Evolutionary conservation across 1,140 invertebrate genomes (phyloP).

Genomic region (Ephestia elutella): DNA sequence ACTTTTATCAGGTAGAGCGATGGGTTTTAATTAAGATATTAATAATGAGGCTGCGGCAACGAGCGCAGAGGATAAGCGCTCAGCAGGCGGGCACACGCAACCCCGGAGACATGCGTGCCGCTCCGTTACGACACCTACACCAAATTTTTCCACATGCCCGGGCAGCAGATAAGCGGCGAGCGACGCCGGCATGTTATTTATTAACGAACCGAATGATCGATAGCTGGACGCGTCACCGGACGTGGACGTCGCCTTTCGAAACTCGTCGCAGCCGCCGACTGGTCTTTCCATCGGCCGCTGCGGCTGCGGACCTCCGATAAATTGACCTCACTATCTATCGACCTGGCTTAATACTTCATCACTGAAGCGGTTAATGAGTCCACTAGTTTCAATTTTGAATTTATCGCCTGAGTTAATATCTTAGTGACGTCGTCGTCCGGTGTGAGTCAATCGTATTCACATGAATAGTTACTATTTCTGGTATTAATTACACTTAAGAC

Average conservation of each 20-base stretch:
- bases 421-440: background rate
- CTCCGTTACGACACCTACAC: conserved; percentile 71
- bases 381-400: background rate
- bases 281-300: conserved; percentile 34
- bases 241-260: conserved; percentile 65
- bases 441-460: background rate
- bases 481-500: background rate
- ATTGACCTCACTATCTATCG: conserved; percentile 38
- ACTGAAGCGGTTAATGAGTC: background rate
- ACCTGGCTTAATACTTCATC: conserved; percentile 13
- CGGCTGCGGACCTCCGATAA: conserved; percentile 45
- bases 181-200: conserved; percentile 71
- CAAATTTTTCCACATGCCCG: conserved; percentile 73
- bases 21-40: conserved; percentile 63
- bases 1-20: conserved; percentile 14
- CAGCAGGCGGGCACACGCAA: conserved; percentile 59
- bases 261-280: conserved; percentile 42
- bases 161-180: conserved; percentile 68
- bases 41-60: conserved; percentile 56
- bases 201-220: conserved; percentile 74
- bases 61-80: conserved; percentile 46
- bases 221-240: conserved; percentile 70
- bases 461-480: background rate
- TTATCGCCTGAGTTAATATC: background rate
- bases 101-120: conserved; percentile 64